These are phyloP conservation scores for Ophiodon elongatus DNA, from an alignment of 2,113 vertebrate genomes.

Conservation along the genomic window DNA sequence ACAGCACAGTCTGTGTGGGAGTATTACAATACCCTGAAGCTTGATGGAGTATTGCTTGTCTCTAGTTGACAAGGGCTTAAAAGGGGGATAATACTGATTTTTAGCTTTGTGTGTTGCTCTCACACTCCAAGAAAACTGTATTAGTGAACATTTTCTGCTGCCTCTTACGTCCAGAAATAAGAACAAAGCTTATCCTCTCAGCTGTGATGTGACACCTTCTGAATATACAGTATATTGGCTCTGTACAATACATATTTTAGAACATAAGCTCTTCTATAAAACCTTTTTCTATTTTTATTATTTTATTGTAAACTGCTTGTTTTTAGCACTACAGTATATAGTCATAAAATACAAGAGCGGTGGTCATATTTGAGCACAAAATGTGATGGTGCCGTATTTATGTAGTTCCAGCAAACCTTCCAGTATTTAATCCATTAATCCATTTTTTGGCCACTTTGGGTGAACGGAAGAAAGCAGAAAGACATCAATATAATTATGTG, in stretches of 20 bases:
- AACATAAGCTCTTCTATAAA: conserved; percentile 27
- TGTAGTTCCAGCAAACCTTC: not conserved
- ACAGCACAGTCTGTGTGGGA: conserved; percentile 62
- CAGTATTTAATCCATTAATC: not conserved
- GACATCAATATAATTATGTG: not conserved
- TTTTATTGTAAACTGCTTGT: conserved; percentile 26
- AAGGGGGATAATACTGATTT: conserved; percentile 62
- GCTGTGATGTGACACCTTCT: conserved; percentile 38
- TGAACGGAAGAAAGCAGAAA: not conserved
- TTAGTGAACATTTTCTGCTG: conserved; percentile 45
- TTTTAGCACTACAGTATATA: conserved; percentile 17
- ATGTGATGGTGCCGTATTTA: not conserved
- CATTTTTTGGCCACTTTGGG: not conserved
- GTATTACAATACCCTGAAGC: conserved; percentile 67
- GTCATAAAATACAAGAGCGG: conserved; percentile 21
- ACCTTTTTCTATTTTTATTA: not conserved
- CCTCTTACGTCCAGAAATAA: conserved; percentile 35
- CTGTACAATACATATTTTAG: conserved; percentile 18
- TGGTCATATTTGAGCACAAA: not conserved
- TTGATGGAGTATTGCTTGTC: conserved; percentile 66
- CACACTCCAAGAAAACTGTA: conserved; percentile 38
- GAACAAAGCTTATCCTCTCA: conserved; percentile 28
- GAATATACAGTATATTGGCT: not conserved
- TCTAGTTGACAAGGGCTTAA: conserved; percentile 65
- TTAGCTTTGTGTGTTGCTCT: conserved; percentile 62